Base-by-base conservation (phyloP, 2,888 invertebrate species). In the Drosophila seclusa region DNA sequence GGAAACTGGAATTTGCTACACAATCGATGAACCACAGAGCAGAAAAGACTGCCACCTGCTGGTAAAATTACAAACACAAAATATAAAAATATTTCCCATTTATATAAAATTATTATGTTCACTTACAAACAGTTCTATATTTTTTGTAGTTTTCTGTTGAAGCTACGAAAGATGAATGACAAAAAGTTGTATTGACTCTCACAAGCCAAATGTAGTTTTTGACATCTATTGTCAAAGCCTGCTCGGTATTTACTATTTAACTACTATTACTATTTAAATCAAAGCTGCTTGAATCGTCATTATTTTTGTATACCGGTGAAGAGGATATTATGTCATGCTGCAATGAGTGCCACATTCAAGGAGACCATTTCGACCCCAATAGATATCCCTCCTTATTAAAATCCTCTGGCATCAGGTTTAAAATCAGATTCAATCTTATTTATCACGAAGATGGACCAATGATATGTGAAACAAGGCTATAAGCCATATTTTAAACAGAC, bases 101-200 rank as follows among this genome's bases (percentile, higher is more conserved):
- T 49, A 16, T 11, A 29, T 13, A 13, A 45, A 45, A 7, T 1
- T 31, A n/a, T 6, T 21, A 2, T 42, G 7, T 42, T 10, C 7
- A 73, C 68, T 68, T 60, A 74, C 73, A 55, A 53, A 64, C 42
- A 58, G n/a, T 24, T 18, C 18, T 27, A 58, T 18, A 53, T 34
- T 52, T 57, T 36, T 27, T 13, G n/a, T 45, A 18, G 42, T 69
- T 60, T 27, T 55, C 49, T 50, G 53, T 53, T 45, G 8, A 11
- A 57, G 32, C 1, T 29, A 5, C 45, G 4, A 52, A 62, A 50
- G 13, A 27, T 32, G 40, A 61, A 50, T 70, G 58, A 40, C 0
- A 1, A 29, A 57, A 11, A 4, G 5, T 1, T 2, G 0, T 29
- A 1, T 55, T 16, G 8, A 16, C 1, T 13, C 8, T 8, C 27